These are phyloP conservation scores for Crambe crambe DNA, from an alignment of 37 sponge, comb jelly and placozoan species.

Conservation along the genomic window DNA sequence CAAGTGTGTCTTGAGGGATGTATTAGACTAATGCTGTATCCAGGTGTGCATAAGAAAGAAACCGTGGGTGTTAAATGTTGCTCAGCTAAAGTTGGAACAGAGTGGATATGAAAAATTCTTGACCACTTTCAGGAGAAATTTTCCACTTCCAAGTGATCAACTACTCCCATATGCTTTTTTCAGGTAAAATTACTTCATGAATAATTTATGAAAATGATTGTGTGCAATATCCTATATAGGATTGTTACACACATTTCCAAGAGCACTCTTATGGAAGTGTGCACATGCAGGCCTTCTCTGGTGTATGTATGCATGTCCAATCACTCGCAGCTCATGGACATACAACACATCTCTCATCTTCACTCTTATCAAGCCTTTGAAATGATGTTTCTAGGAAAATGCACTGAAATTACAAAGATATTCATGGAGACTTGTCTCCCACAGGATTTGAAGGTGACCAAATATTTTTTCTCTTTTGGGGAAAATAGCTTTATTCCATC, in stretches of 20 bases:
- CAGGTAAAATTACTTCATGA: neutral
- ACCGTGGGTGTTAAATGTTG: neutral
- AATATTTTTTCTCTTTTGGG: too few relatives aligned
- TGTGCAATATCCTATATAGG: neutral
- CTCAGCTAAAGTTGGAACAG: neutral
- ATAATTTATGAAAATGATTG: too few relatives aligned
- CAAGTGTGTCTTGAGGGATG: too few relatives aligned
- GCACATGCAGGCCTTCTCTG: neutral
- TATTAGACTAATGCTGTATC: too few relatives aligned
- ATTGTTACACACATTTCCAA: neutral
- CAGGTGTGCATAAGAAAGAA: neutral
- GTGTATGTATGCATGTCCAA: neutral
- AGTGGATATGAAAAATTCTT: neutral
- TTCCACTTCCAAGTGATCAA: neutral
- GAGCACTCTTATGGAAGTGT: neutral
- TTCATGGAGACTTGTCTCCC: neutral
- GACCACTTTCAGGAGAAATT: neutral
- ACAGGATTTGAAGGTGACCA: too few relatives aligned
- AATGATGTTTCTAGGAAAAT: neutral
- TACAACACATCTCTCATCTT: neutral
- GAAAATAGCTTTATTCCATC: too few relatives aligned
- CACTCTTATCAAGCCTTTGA: neutral
- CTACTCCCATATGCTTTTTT: neutral
- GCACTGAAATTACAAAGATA: neutral
- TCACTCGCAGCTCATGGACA: constrained; percentile 1